Conservation (phyloP, 2,113 vertebrate genomes). For the Accipiter virgatus region DNA sequence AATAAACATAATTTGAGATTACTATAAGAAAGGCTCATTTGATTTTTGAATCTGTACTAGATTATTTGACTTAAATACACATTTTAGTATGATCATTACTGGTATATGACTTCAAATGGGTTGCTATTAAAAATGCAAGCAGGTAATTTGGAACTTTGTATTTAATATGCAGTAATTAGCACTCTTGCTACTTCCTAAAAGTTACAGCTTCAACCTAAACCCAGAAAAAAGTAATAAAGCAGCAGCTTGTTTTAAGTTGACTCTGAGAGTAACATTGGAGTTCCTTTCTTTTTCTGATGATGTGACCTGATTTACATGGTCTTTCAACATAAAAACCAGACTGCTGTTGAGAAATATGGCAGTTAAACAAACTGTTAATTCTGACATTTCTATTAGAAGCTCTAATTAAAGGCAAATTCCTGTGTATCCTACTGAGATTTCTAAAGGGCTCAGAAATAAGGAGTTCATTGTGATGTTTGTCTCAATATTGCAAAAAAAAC, state of each 20-base stretch:
- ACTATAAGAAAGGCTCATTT: neutral
- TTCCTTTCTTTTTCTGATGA: neutral
- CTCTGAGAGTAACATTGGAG: neutral
- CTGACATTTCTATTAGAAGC: constrained; percentile 24
- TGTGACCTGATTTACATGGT: neutral
- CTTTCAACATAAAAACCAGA: neutral
- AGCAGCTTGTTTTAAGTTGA: neutral
- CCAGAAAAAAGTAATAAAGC: neutral
- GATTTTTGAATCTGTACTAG: neutral
- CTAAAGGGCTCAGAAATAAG: neutral
- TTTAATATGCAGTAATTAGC: neutral
- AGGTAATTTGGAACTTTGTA: neutral
- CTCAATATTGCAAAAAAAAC: neutral
- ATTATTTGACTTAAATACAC: neutral
- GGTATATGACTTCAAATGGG: neutral
- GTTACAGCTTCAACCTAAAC: neutral
- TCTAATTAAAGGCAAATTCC: constrained; percentile 46
- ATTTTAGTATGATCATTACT: neutral
- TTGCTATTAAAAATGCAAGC: neutral
- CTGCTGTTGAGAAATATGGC: neutral
- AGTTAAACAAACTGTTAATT: constrained; percentile 39
- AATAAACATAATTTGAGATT: neutral
- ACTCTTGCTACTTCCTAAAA: neutral
- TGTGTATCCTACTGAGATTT: neutral
- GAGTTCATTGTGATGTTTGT: constrained; percentile 25